Evolutionary conservation across 2,113 vertebrate genomes (phyloP).

Genomic region (Carettochelys insculpta): DNA sequence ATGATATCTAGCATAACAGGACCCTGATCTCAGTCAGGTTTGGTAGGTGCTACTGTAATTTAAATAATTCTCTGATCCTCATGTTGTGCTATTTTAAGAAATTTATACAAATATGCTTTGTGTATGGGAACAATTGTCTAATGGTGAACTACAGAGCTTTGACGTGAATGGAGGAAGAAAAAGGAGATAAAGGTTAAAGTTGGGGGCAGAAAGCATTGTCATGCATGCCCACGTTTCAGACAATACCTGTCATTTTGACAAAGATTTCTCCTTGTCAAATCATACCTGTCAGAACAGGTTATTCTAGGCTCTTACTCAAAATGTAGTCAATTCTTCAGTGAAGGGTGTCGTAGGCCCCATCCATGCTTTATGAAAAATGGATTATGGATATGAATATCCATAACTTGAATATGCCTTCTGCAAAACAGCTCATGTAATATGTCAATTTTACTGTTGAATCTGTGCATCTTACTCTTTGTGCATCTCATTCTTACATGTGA

Average conservation of each 20-base stretch:
- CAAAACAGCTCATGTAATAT: too few species aligned
- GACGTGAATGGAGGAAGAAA: background rate
- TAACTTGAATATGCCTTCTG: too few species aligned
- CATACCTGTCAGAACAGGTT: background rate
- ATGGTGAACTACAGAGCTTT: background rate
- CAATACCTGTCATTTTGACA: background rate
- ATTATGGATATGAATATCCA: too few species aligned
- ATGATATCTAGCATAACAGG: background rate
- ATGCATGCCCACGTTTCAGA: background rate
- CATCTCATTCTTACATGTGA: too few species aligned
- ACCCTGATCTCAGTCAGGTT: background rate
- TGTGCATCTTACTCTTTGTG: too few species aligned
- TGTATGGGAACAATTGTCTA: background rate
- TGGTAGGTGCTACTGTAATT: background rate
- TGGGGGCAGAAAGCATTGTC: background rate
- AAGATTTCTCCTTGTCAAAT: conserved; percentile 4
- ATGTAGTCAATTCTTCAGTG: background rate
- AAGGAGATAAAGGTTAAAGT: background rate
- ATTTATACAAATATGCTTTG: background rate
- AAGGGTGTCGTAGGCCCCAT: too few species aligned
- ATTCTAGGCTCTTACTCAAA: background rate
- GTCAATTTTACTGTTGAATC: too few species aligned
- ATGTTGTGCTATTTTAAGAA: background rate
- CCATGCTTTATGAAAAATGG: too few species aligned
- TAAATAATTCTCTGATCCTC: background rate